Evolutionary conservation across 1,140 invertebrate species (phyloP).

Genomic region (Calliphora vicina): DNA sequence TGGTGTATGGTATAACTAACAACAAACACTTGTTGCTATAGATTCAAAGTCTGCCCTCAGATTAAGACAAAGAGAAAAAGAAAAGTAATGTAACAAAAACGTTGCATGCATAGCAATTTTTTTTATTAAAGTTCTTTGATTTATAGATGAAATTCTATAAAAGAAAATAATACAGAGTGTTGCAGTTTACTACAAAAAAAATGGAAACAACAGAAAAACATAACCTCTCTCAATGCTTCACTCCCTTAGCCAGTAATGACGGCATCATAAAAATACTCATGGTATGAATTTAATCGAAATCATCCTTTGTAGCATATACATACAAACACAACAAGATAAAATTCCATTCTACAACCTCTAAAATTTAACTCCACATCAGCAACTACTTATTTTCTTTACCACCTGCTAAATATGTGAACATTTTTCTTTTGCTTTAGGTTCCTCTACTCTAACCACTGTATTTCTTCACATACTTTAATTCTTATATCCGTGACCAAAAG

Average conservation of each 20-base stretch:
- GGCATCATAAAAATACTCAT: background rate
- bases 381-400: background rate
- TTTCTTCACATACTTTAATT: no score
- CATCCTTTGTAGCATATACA: background rate
- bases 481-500: no score
- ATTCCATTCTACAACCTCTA: no score
- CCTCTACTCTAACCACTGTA: no score
- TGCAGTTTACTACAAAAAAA: no score
- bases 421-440: background rate
- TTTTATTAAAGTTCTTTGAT: slow-evolving; percentile 9
- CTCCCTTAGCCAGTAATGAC: background rate
- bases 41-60: background rate
- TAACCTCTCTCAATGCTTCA: no score
- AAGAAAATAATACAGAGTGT: no score
- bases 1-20: no score
- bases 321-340: no score
- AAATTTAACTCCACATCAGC: no score
- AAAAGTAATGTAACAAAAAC: background rate
- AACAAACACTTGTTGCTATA: background rate
- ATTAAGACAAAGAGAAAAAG: background rate
- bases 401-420: background rate
- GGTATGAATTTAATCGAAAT: background rate
- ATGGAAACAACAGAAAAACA: no score
- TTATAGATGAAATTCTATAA: background rate
- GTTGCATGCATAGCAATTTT: background rate